Base-by-base conservation (phyloP, 2,113 vertebrate genomes). In the Ictidomys tridecemlineatus region DNA sequence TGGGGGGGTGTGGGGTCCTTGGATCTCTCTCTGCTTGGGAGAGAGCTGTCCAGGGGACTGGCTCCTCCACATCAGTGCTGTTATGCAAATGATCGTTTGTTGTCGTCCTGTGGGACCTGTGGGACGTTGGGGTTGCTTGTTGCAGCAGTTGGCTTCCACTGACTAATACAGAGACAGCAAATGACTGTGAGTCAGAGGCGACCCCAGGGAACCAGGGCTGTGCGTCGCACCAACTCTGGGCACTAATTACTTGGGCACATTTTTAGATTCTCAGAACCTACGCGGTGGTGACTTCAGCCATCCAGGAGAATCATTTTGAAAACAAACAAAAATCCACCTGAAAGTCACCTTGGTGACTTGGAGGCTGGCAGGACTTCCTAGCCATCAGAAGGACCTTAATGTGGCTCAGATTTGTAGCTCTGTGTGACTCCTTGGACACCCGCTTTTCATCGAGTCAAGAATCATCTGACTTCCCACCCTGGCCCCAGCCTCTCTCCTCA, bases 231-330 rank as follows among this genome's bases (percentile, higher is more conserved):
- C 58, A 91, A 42, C 79, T 92, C 69, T 28, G 73, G 73, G 82
- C 63, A 56, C 76, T 91, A 74, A 94, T 96, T 89, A 70, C 67
- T 88, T 74, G 12, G 69, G 95, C 69, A 91, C 45, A 22, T 82
- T 93, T 88, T 80, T n/a, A 96, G 83, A 84, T 45, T 94, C 82
- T 89, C n/a, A 83, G 85, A 32, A 95, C 53, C 85, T 53, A 92
- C 14, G n/a, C n/a, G n/a, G 16, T 90, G n/a, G 16, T 90, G 85
- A 95, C 85, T 94, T 91, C 22, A 88, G 26, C 32, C 89, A 78
- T 74, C 17, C 48, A 70, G 78, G 76, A 91, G 51, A 58, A 76
- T 93, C 53, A 96, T 86, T 94, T 82, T 84, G 93, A 95, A 96
- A 89, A 83, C 77, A 92, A 95, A 86, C 34, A 77, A 93, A 82